Percentiles rank a stretch among this genome's conserved stretches.
These are phyloP conservation scores for Helicoverpa armigera DNA, from an alignment of 1,140 invertebrate species.

Conservation along the genomic window DNA sequence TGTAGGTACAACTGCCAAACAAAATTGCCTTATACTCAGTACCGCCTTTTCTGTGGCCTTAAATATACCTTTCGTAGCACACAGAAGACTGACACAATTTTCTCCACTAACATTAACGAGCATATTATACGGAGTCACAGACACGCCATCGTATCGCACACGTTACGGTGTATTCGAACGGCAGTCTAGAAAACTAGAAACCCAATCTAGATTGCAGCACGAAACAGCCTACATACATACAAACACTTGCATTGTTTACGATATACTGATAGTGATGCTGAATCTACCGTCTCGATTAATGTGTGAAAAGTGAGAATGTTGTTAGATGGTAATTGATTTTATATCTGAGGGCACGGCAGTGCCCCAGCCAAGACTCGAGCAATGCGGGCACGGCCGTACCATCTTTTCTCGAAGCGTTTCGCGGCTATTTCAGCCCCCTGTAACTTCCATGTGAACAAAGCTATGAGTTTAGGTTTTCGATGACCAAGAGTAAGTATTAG, in stretches of 20 bases:
- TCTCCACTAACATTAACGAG: background rate
- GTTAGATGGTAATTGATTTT: background rate
- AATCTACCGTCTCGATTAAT: background rate
- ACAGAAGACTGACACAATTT: background rate
- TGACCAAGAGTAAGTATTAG: too few species aligned
- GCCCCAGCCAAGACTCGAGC: too few species aligned
- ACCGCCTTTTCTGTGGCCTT: too few species aligned
- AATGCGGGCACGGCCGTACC: too few species aligned
- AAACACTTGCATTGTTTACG: constrained; percentile 46
- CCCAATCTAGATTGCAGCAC: constrained; percentile 29
- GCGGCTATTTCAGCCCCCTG: too few species aligned
- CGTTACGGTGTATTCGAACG: constrained; percentile 45
- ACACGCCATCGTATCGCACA: constrained; percentile 25
- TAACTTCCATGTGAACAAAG: too few species aligned
- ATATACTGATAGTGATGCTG: constrained; percentile 11
- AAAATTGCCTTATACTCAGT: too few species aligned
- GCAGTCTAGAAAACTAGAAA: constrained; percentile 48
- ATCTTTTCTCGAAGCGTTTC: too few species aligned
- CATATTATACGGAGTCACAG: background rate
- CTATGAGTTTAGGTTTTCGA: too few species aligned
- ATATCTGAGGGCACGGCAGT: too few species aligned
- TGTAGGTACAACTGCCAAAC: too few species aligned
- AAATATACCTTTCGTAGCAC: too few species aligned
- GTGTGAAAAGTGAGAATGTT: background rate
- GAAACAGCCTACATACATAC: constrained; percentile 26